A percentile compares a stretch with the other conserved stretches of the same genome.
These are phyloP conservation scores for Sphaerodactylus townsendi DNA, from an alignment of 2,113 vertebrate species.

Conservation along the genomic window DNA sequence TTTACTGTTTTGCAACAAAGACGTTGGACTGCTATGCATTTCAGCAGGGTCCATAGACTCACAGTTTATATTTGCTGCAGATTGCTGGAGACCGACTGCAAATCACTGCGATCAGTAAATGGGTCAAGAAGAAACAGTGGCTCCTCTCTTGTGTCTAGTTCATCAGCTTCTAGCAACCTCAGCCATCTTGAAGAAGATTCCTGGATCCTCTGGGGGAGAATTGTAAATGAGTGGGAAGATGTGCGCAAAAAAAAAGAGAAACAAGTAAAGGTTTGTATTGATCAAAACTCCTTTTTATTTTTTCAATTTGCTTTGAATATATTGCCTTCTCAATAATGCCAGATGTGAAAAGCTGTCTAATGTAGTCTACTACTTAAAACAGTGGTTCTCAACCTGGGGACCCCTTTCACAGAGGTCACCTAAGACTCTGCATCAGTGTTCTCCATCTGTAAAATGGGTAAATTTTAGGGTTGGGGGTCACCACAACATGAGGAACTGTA, in stretches of 20 bases:
- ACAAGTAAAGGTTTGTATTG: constrained; percentile 88
- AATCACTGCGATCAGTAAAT: constrained; percentile 94
- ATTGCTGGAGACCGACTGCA: constrained; percentile 95
- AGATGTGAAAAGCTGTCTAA: not conserved
- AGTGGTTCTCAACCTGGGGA: too few species aligned
- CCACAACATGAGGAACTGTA: too few species aligned
- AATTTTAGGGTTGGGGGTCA: too few species aligned
- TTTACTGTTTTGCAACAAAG: not conserved
- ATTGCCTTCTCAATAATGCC: not conserved
- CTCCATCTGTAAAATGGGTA: too few species aligned
- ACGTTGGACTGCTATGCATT: not conserved
- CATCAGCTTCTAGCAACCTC: constrained; percentile 97
- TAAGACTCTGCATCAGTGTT: too few species aligned
- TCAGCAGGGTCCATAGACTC: not conserved
- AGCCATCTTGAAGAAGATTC: constrained; percentile 97
- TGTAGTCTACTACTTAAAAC: not conserved
- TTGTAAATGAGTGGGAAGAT: constrained; percentile 99
- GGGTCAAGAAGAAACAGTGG: constrained; percentile 96
- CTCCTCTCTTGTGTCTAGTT: constrained; percentile 96
- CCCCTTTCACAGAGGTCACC: too few species aligned
- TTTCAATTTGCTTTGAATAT: not conserved
- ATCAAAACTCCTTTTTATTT: not conserved
- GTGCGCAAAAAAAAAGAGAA: constrained; percentile 97
- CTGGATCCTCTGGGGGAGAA: constrained; percentile 96
- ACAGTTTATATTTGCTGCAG: constrained; percentile 70